Conservation (phyloP, 1,140 invertebrate species). For the Cryptotermes secundus region DNA sequence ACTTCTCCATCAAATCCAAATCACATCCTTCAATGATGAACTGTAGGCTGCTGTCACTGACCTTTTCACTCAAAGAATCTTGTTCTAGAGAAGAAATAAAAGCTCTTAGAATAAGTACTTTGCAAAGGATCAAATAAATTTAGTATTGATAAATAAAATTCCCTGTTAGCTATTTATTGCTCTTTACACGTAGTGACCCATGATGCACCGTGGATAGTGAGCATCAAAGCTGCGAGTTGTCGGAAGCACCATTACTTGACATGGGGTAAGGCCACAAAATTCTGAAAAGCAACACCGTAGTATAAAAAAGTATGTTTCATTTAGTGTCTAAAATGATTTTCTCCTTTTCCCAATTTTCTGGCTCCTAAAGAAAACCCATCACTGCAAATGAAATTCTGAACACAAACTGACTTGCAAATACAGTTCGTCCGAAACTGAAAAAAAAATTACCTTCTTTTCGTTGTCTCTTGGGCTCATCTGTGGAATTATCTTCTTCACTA, state of each 20-base stretch:
- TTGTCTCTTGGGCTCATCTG: not conserved
- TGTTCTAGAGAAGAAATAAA: slow-evolving; percentile 24
- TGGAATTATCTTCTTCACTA: not conserved
- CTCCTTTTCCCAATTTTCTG: not conserved
- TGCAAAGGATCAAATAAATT: not conserved
- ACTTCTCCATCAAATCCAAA: slow-evolving; percentile 23
- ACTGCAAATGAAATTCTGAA: not conserved
- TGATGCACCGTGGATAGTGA: slow-evolving; percentile 28
- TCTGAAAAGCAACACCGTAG: slow-evolving; percentile 6
- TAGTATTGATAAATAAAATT: not conserved
- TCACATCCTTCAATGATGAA: not conserved
- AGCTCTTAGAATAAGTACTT: not conserved
- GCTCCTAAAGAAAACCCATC: not conserved
- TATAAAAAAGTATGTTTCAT: not conserved
- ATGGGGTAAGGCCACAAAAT: slow-evolving; percentile 13
- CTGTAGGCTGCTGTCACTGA: not conserved
- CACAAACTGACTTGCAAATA: not conserved
- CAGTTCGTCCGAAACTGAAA: not conserved
- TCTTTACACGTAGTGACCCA: slow-evolving; percentile 29
- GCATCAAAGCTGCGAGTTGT: slow-evolving; percentile 14
- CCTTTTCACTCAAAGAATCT: not conserved
- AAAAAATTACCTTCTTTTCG: slow-evolving; percentile 21
- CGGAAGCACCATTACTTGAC: slow-evolving; percentile 21
- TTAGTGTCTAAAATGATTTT: not conserved
- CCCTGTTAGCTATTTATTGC: not conserved